Evolutionary conservation across 1,140 invertebrate species (phyloP), one percentile per base, ranked within the genome.

Genomic region (Magallana ariakensis): DNA sequence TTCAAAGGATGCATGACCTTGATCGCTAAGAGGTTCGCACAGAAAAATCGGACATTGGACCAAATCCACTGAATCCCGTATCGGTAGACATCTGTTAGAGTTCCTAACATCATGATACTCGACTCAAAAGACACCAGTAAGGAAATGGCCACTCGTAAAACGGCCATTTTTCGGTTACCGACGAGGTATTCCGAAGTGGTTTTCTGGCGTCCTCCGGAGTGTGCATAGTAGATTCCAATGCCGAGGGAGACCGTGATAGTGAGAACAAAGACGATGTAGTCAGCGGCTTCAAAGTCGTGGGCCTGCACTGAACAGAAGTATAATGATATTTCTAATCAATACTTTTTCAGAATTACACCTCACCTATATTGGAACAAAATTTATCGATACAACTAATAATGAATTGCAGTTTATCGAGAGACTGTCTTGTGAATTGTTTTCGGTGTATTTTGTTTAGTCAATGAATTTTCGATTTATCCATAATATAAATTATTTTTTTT

Each of bases 161-260:
- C 95, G 4, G 96, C 95, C 97, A 97, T 97, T 57, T 96, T 96
- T 87, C 96, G 95, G 91, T 97, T 96, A 0, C 97, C 97, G 5
- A 97, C 94, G 8, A 97, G 94, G 92, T 97, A 97, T 91, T 97
- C 97, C 85, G 96, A 96, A 55, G 96, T 96, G 7, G 97, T 98
- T 95, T 96, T 97, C 93, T 99, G 98, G 92, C 96, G 96, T 0
- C 97, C 97, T 11, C 96, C 98, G 46, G 96, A 97, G 90, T 98
- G 97, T 86, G 96, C 95, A 92, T 97, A 97, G 93, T 97, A 97
- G 0, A 97, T 95, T 0, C 97, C 97, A 83, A 98, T 97, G 3
- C 95, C 95, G 87, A 96, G 96, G 8, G 91, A 92, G 1, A 90
- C 81, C 0, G 82, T 85, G 5, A 92, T 85, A 4, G 87, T 84